Conservation (phyloP, 30 jellyfish, hydroid and myxozoan genomes). For the Morbakka virulenta region DNA sequence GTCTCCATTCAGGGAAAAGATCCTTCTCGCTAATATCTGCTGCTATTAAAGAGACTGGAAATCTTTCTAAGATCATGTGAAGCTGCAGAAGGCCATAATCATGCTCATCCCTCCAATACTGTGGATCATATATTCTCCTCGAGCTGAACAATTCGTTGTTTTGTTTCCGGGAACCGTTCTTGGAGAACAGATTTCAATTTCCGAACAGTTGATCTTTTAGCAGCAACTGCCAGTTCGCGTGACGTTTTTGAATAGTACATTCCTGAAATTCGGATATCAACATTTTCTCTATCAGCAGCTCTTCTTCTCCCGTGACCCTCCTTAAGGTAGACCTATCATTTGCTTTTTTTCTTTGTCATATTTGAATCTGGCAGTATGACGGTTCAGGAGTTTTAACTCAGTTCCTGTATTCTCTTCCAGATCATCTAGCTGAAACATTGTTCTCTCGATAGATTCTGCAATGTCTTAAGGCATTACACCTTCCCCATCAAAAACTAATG, state of each 20-base stretch:
- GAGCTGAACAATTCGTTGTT: no score
- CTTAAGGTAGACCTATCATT: neutral
- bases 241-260: neutral
- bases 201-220: no score
- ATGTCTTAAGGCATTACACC: slow-evolving; percentile 32
- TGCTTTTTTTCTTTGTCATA: neutral
- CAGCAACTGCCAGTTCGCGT: no score
- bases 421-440: slow-evolving; percentile 11
- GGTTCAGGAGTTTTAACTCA: slow-evolving; percentile 43
- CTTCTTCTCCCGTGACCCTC: slow-evolving; percentile 30
- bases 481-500: slow-evolving; percentile 14
- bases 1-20: no score
- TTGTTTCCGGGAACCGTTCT: no score
- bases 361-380: slow-evolving; percentile 37
- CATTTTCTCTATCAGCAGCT: slow-evolving; percentile 9
- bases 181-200: no score
- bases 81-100: no score
- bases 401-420: slow-evolving; percentile 5
- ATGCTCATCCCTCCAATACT: no score
- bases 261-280: slow-evolving; percentile 35
- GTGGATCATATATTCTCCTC: no score
- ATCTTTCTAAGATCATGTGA: no score
- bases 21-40: no score
- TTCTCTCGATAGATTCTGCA: neutral
- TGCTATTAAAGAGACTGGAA: no score